Base-by-base conservation (phyloP, 2,113 vertebrate genomes). In the Nyctibius bracteatus region DNA sequence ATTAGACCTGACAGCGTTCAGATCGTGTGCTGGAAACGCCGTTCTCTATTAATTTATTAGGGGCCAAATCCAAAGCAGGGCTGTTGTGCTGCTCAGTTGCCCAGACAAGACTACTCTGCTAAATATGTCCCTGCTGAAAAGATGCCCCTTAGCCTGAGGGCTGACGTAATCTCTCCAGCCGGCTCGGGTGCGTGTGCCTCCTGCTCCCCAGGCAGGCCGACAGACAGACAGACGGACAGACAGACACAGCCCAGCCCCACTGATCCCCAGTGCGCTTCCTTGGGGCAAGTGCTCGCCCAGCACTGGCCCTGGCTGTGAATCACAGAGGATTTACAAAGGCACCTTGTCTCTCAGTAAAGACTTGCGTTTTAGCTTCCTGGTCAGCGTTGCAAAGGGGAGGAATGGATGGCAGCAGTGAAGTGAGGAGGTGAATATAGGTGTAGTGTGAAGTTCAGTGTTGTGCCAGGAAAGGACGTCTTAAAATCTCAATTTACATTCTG, bases 221-320 rank as follows among this genome's bases (percentile, higher is more conserved):
- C 65, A 33, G 71, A n/a, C 63, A 23, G 81, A 35, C 55, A 9
- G 73, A 17, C 65, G 28, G 71, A n/a, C 63, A 23, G 81, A 35
- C 55, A 9, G 4, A 4, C 70, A 6, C 31, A 33, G 52, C 65
- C 15, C 39, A 27, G 44, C 47, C 23, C 0, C 41, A 4, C 41
- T 7, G 41, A 10, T 49, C 51, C 68, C 41, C 21, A 7, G 2
- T 3, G 2, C 5, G 1, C 70, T 72, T 70, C 49, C 67, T 43
- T 0, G 0, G 65, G 90, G 52, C 0, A 1, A 52, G 74, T 1
- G 0, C 74, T 31, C 22, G 9, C 81, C 0, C 0, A 47, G 78
- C 7, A 0, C 83, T 51, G 68, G 55, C 81, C 49, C 52, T 44
- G 72, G 14, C 61, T 21, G 0, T 47, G 52, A 52, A 57, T 83